Conservation (phyloP, 1,140 invertebrate species). For the Drosophila novamexicana region DNA sequence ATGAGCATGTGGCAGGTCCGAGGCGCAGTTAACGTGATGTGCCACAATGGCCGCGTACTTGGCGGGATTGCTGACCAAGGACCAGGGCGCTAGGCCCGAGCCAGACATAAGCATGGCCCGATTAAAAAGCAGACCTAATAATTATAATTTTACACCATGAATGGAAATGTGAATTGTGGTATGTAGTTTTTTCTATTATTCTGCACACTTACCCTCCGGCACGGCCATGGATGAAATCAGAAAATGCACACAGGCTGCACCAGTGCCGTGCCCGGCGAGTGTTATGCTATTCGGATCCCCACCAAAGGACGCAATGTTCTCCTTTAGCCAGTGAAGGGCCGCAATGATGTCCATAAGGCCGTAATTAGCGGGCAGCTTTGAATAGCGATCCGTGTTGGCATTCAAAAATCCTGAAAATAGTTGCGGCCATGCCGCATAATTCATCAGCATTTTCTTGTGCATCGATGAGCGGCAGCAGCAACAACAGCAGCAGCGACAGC, state of each 20-base stretch:
- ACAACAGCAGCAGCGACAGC: neutral
- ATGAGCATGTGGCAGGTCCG: conserved; percentile 89
- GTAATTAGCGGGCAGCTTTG: conserved; percentile 94
- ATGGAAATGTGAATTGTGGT: neutral
- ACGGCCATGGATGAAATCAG: conserved; percentile 96
- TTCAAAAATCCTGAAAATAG: conserved; percentile 91
- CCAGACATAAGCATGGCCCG: conserved; percentile 97
- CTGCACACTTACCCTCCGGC: conserved; percentile 91
- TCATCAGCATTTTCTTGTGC: conserved; percentile 59
- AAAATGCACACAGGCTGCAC: conserved; percentile 97
- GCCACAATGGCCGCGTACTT: conserved; percentile 94
- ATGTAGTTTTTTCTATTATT: neutral
- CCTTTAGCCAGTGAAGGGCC: conserved; percentile 96
- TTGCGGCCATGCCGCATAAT: conserved; percentile 40
- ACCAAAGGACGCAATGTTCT: conserved; percentile 96
- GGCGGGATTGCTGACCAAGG: conserved; percentile 93
- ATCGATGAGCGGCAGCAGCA: conserved; percentile 49
- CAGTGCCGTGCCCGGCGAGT: conserved; percentile 96
- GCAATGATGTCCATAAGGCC: conserved; percentile 98
- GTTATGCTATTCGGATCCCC: conserved; percentile 97
- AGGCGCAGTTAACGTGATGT: conserved; percentile 93
- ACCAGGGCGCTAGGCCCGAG: conserved; percentile 96
- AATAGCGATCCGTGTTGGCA: conserved; percentile 92
- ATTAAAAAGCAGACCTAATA: conserved; percentile 94
- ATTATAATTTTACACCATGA: neutral